A percentile compares a stretch with the other conserved stretches of the same genome.
Evolutionary conservation across 2,113 vertebrate genomes (phyloP).

Genomic region (Nibea albiflora): DNA sequence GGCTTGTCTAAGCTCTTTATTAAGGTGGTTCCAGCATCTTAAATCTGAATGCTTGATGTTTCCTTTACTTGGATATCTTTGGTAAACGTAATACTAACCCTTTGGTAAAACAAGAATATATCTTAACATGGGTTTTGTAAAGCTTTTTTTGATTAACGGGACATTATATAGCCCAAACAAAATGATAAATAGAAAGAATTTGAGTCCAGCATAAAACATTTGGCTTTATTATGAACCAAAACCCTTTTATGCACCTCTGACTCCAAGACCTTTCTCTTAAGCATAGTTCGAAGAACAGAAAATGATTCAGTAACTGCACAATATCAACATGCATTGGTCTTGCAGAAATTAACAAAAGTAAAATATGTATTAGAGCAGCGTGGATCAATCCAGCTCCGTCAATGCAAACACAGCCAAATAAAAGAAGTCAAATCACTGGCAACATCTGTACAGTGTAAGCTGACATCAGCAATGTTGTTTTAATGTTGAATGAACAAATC

Average conservation of each 20-base stretch:
- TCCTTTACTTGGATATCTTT: neutral
- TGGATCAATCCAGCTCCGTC: neutral
- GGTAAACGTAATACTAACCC: too few species aligned
- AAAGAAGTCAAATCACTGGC: constrained; percentile 2
- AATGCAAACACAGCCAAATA: constrained; percentile 1
- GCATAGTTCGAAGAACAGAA: neutral
- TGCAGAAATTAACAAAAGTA: neutral
- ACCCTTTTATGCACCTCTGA: neutral
- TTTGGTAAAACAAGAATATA: neutral
- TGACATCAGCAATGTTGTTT: constrained; percentile 27
- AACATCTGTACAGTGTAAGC: constrained; percentile 18
- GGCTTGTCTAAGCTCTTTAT: neutral
- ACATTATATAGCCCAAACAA: neutral
- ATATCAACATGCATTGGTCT: neutral
- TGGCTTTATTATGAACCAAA: neutral
- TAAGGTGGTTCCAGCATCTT: neutral
- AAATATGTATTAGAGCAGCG: neutral
- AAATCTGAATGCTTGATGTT: neutral
- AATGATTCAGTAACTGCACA: neutral
- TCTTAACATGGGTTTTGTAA: too few species aligned
- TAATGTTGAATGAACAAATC: constrained; percentile 29
- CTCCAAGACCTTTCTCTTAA: neutral
- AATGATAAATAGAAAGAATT: neutral
- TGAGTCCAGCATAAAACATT: too few species aligned
- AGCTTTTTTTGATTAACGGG: neutral